Conservation (phyloP, 2,113 vertebrate species). For the Tragelaphus buxtoni region DNA sequence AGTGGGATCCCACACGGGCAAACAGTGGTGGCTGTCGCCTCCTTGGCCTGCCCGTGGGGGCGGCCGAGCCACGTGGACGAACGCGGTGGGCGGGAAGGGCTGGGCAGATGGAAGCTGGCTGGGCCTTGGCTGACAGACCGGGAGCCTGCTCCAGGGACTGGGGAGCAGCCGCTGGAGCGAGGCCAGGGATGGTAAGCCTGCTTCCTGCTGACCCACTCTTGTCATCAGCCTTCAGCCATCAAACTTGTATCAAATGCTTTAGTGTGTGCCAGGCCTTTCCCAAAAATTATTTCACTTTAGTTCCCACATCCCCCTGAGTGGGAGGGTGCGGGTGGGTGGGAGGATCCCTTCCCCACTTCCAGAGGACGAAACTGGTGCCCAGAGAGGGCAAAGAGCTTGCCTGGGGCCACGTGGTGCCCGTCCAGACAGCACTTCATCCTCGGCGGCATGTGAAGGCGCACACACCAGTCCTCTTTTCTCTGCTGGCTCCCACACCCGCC, state of each 20-base stretch:
- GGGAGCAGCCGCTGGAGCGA: neutral
- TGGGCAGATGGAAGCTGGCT: neutral
- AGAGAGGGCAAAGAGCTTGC: neutral
- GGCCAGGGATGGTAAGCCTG: neutral
- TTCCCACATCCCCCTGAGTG: neutral
- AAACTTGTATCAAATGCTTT: neutral
- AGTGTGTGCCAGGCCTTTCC: conserved; percentile 38
- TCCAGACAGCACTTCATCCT: neutral
- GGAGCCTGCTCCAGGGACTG: neutral
- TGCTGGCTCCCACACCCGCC: neutral
- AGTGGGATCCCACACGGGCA: neutral
- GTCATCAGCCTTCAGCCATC: neutral
- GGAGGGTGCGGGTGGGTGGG: neutral
- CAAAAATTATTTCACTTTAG: neutral
- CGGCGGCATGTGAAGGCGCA: rapidly evolving
- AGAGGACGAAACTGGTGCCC: neutral
- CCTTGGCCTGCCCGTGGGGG: neutral
- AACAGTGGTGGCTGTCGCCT: neutral
- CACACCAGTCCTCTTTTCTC: neutral
- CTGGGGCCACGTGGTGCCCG: rapidly evolving
- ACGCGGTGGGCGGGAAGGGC: neutral
- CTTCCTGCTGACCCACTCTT: rapidly evolving
- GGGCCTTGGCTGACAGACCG: neutral
- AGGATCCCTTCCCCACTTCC: neutral
- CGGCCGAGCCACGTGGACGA: neutral